phyloP scores from a whole-genome alignment of 92 coral and sea anemone species.

The Palythoa grandis region DNA sequence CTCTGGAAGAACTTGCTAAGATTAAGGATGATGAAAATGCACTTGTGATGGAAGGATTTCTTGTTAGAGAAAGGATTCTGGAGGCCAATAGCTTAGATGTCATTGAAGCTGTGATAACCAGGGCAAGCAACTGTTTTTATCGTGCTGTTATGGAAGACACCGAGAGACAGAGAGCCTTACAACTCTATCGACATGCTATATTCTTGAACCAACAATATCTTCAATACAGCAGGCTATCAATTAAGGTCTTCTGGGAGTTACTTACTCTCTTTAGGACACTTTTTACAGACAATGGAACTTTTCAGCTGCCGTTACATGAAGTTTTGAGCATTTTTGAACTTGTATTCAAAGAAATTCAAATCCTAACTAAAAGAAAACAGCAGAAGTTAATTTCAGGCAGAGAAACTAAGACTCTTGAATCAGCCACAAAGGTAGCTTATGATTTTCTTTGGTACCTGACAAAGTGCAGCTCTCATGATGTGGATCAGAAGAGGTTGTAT shows the following conservation, averaged over 20 bases:
- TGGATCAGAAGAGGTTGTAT: constrained; percentile 30
- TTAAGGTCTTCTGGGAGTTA: constrained; percentile 33
- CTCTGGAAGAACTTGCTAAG: constrained; percentile 47
- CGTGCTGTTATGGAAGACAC: constrained; percentile 31
- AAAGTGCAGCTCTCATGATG: constrained; percentile 36
- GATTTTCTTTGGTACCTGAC: constrained; percentile 54
- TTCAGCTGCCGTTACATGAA: constrained; percentile 25
- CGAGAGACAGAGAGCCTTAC: constrained; percentile 20
- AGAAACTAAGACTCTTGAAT: constrained; percentile 51
- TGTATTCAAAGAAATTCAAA: constrained; percentile 21
- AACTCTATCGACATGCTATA: constrained; percentile 25
- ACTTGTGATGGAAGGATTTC: constrained; percentile 54
- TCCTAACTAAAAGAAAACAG: constrained; percentile 18
- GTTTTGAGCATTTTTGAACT: constrained; percentile 23
- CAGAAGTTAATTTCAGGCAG: not conserved
- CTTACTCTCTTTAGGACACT: constrained; percentile 27
- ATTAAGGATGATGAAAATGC: constrained; percentile 40
- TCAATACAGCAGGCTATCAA: constrained; percentile 25
- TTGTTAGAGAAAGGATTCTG: constrained; percentile 59
- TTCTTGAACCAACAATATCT: constrained; percentile 18
- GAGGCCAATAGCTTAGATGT: constrained; percentile 41
- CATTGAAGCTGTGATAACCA: constrained; percentile 21
- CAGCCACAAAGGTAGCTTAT: constrained; percentile 46
- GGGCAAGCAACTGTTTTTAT: constrained; percentile 36
- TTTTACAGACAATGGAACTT: constrained; percentile 25